Evolutionary conservation across 2,888 invertebrate species (phyloP).

Genomic region (Cyclophora albipunctata): DNA sequence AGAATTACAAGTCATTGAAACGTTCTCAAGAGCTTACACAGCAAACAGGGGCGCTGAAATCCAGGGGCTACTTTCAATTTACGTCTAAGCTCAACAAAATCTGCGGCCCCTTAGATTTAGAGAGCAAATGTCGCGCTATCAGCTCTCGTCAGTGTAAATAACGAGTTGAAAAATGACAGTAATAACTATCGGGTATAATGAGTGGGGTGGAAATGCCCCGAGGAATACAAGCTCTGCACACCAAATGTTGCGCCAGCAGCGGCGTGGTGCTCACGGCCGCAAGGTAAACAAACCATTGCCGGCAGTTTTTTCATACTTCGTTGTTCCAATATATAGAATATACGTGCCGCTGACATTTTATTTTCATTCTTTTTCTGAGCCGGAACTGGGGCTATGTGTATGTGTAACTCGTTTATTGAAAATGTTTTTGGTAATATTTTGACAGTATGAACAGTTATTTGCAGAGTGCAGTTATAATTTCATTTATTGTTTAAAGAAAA

Average conservation of each 20-base stretch:
- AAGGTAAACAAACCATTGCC: constrained; percentile 50
- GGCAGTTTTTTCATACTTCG: constrained; percentile 20
- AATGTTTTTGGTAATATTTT: background rate
- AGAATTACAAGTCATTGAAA: constrained; percentile 21
- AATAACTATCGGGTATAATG: constrained; percentile 73
- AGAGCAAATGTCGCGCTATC: constrained; percentile 70
- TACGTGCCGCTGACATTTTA: constrained; percentile 16
- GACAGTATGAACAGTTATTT: background rate
- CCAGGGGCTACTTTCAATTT: constrained; percentile 63
- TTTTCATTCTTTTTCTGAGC: constrained; percentile 6
- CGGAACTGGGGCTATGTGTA: constrained; percentile 2
- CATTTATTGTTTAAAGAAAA: too few species aligned
- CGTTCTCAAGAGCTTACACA: constrained; percentile 26
- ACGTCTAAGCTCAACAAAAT: constrained; percentile 55
- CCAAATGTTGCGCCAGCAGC: constrained; percentile 59
- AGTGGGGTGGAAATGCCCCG: constrained; percentile 68
- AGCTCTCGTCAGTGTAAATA: constrained; percentile 72
- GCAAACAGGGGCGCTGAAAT: constrained; percentile 35
- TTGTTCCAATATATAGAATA: constrained; percentile 23
- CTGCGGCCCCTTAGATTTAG: constrained; percentile 59
- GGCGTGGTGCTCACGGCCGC: constrained; percentile 27
- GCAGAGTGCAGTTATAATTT: too few species aligned
- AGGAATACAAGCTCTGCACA: constrained; percentile 60
- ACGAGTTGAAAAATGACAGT: constrained; percentile 76
- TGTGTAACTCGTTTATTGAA: background rate